Evolutionary conservation across 2,797 vertebrate species (phyloP).

Genomic region (Danionella dracula): DNA sequence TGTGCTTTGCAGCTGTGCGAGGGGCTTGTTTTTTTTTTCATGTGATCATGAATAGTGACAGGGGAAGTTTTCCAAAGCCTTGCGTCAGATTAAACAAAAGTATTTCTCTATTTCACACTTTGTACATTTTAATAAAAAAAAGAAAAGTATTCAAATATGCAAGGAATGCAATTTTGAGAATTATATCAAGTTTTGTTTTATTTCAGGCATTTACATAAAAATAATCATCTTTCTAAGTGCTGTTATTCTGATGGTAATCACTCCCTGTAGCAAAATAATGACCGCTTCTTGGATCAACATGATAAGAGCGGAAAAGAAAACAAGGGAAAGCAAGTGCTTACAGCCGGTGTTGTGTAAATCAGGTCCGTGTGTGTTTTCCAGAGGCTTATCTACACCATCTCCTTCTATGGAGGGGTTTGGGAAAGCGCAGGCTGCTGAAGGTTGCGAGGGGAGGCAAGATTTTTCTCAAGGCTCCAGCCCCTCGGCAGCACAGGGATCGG

Average conservation of each 20-base stretch:
- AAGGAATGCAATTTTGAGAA: slow-evolving; percentile 44
- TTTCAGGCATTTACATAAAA: slow-evolving; percentile 41
- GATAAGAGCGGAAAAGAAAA: slow-evolving; percentile 49
- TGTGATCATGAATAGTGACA: slow-evolving; percentile 72
- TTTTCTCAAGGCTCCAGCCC: slow-evolving; percentile 67
- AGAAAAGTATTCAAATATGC: slow-evolving; percentile 47
- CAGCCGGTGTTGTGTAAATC: slow-evolving; percentile 61
- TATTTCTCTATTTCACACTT: slow-evolving; percentile 51
- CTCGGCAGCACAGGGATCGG: slow-evolving; percentile 49
- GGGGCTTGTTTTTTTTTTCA: slow-evolving; percentile 42
- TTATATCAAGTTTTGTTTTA: slow-evolving; percentile 14
- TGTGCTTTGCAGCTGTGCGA: slow-evolving; percentile 53
- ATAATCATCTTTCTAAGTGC: slow-evolving; percentile 43
- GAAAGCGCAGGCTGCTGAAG: slow-evolving; percentile 48
- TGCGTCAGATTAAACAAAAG: slow-evolving; percentile 31
- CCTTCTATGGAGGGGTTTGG: slow-evolving; percentile 59
- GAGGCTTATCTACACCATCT: slow-evolving; percentile 66
- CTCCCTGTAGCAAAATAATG: slow-evolving; percentile 32
- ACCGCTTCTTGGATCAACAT: slow-evolving; percentile 41
- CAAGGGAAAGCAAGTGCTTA: slow-evolving; percentile 47
- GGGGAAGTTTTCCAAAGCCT: slow-evolving; percentile 55
- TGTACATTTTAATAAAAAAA: slow-evolving; percentile 48
- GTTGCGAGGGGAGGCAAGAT: slow-evolving; percentile 40
- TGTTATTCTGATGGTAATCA: slow-evolving; percentile 43
- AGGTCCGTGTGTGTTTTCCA: slow-evolving; percentile 42